phyloP scores from a whole-genome alignment of 2,797 vertebrate genomes.

The Rhadinocentrus ornatus region DNA sequence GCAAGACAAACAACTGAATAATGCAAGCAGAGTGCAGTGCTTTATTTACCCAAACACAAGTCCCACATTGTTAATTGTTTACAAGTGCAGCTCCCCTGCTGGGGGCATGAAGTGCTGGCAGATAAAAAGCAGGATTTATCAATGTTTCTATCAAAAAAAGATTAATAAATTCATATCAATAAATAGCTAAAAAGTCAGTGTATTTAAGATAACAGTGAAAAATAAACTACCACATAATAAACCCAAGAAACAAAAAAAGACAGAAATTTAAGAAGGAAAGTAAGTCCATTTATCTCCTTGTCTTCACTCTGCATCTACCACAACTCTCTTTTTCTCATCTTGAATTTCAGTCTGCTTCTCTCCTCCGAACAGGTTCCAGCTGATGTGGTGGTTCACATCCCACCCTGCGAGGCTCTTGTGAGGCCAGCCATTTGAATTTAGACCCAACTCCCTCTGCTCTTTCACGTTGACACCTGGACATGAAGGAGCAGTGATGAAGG shows the following conservation, averaged over 20 bases:
- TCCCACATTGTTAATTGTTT: slow-evolving; percentile 57
- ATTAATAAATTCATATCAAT: slow-evolving; percentile 38
- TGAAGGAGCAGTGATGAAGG: slow-evolving; percentile 53
- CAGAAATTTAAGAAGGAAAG: slow-evolving; percentile 20
- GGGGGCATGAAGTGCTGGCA: slow-evolving; percentile 28
- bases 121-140: slow-evolving; percentile 9
- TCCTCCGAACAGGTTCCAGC: slow-evolving; percentile 35
- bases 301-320: slow-evolving; percentile 40
- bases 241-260: slow-evolving; percentile 15
- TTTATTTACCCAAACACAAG: slow-evolving; percentile 69
- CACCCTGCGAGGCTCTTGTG: slow-evolving; percentile 58
- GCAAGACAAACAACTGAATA: slow-evolving; percentile 57
- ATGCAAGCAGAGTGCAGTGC: slow-evolving; percentile 44
- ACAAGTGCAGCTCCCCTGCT: slow-evolving; percentile 45
- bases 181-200: slow-evolving; percentile 51
- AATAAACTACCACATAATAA: slow-evolving; percentile 40
- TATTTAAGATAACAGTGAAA: slow-evolving; percentile 25
- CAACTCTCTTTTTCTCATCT: slow-evolving; percentile 33
- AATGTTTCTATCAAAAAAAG: slow-evolving; percentile 31
- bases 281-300: slow-evolving; percentile 33
- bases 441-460: slow-evolving; percentile 48
- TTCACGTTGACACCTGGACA: slow-evolving; percentile 46
- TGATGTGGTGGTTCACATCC: slow-evolving; percentile 52
- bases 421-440: slow-evolving; percentile 43
- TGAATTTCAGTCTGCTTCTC: slow-evolving; percentile 37